Evolutionary conservation across 1,140 invertebrate species (phyloP), one percentile per base, ranked within the genome.

Genomic region (Geopemphigus sp.): DNA sequence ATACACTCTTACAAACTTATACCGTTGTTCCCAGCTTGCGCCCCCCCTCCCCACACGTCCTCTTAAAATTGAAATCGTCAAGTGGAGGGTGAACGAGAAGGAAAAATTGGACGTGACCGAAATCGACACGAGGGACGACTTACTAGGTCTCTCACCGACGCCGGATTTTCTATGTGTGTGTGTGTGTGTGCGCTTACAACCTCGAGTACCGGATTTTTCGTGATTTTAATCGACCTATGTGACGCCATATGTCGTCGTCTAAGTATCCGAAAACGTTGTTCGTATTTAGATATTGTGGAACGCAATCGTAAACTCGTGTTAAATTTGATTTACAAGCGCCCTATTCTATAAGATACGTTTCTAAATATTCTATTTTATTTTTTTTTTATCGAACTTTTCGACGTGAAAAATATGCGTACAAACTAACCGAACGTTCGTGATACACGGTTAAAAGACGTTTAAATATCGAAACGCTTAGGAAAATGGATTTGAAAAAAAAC

Each of bases 91-190:
- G 32, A 39, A 19, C n/a, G 17, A 59, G n/a, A 32, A n/a, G 50
- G 19, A 76, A 59, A 74, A 76, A 76, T 59, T 45, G 73, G 22
- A 76, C 73, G 73, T 76, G 73, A 76, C 73, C 53, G 54, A 76
- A 76, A 76, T 76, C 54, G 19, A 26, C 73, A 56, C 53, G 14
- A 76, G 73, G 39, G 73, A 45, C 73, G 73, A 45, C 73, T 76
- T 76, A 76, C 72, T 10, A 12, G 54, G 14, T 57, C 45, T 74
- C n/a, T n/a, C n/a, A n/a, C n/a, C n/a, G 53, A 57, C 26, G 32
- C 54, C 14, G 50, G 24, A 73, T 26, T 54, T 47, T 19, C 14
- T 26, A n/a, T n/a, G n/a, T n/a, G n/a, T n/a, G n/a, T n/a, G n/a
- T n/a, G n/a, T n/a, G n/a, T n/a, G n/a, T n/a, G n/a, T n/a, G n/a